Conservation (phyloP, 2,113 vertebrate species). For the Lonchura striata region DNA sequence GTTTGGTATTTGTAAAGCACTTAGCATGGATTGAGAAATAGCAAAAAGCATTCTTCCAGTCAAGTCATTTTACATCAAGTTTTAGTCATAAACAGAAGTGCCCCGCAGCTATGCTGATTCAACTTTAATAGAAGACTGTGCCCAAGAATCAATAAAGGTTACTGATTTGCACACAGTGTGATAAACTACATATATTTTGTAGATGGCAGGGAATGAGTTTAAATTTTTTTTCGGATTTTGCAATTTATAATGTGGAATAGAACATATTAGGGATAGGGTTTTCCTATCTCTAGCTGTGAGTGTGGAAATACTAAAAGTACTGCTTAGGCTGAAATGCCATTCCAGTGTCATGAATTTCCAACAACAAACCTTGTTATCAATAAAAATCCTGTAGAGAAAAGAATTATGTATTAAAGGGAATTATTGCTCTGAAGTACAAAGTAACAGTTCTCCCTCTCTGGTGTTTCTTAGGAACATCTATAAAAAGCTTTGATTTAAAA, state of each 20-base stretch:
- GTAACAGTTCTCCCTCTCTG: background rate
- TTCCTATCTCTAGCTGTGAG: background rate
- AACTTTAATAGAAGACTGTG: background rate
- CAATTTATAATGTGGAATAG: background rate
- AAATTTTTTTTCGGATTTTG: background rate
- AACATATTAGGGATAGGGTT: background rate
- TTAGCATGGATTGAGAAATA: slow-evolving; percentile 25
- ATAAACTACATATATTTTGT: background rate
- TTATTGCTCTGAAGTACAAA: background rate
- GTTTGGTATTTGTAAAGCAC: slow-evolving; percentile 44
- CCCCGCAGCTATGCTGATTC: background rate
- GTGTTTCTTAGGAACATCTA: background rate
- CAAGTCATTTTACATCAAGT: slow-evolving; percentile 46
- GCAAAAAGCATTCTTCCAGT: slow-evolving; percentile 22
- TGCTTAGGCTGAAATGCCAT: background rate
- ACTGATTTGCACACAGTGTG: background rate
- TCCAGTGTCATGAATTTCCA: background rate
- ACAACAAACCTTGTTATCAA: background rate
- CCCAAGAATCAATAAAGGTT: slow-evolving; percentile 34
- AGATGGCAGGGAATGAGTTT: background rate
- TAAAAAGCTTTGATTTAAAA: background rate
- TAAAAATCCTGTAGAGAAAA: background rate
- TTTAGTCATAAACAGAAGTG: slow-evolving; percentile 32
- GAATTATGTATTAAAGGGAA: background rate
- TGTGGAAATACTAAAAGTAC: background rate